These are phyloP conservation scores for Scaptodrosophila latifasciaeformis DNA, from an alignment of 2,888 invertebrate genomes.

Conservation along the genomic window DNA sequence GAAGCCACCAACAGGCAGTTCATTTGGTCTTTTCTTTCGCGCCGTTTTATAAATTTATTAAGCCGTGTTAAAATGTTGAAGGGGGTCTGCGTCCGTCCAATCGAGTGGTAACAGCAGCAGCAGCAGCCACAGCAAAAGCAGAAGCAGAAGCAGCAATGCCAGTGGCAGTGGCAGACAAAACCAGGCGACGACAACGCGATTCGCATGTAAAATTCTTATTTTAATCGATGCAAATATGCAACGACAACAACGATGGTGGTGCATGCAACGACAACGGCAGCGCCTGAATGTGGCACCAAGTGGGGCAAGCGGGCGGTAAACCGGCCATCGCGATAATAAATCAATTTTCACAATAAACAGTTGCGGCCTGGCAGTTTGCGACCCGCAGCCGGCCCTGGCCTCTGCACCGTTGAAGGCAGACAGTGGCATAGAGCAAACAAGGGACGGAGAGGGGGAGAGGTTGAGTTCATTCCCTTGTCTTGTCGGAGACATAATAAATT, in stretches of 20 bases:
- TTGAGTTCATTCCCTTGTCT: slow-evolving; percentile 40
- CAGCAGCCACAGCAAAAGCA: too few relatives aligned
- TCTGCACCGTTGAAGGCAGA: neutral
- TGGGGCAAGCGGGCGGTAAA: neutral
- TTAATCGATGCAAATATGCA: slow-evolving; percentile 70
- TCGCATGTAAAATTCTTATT: slow-evolving; percentile 69
- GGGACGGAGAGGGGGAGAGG: slow-evolving; percentile 13
- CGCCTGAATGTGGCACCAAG: slow-evolving; percentile 10
- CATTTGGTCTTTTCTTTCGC: slow-evolving; percentile 23
- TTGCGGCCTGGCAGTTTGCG: too few relatives aligned
- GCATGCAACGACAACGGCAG: slow-evolving; percentile 50
- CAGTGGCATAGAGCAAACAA: too few relatives aligned
- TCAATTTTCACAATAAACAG: slow-evolving; percentile 70
- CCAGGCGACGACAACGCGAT: slow-evolving; percentile 68
- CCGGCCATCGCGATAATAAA: slow-evolving; percentile 65
- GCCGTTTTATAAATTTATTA: slow-evolving; percentile 64
- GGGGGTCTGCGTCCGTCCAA: slow-evolving; percentile 10
- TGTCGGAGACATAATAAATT: slow-evolving; percentile 67
- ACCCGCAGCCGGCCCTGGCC: neutral
- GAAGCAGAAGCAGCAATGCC: too few relatives aligned
- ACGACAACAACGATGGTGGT: slow-evolving; percentile 42
- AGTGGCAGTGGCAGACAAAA: slow-evolving; percentile 56
- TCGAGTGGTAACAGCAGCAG: slow-evolving; percentile 3
- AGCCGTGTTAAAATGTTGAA: slow-evolving; percentile 38
- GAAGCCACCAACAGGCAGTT: neutral